Percentiles rank a stretch among this genome's conserved stretches.
Evolutionary conservation across 1,140 invertebrate species (phyloP).

Genomic region (Zaprionus tsacasi): DNA sequence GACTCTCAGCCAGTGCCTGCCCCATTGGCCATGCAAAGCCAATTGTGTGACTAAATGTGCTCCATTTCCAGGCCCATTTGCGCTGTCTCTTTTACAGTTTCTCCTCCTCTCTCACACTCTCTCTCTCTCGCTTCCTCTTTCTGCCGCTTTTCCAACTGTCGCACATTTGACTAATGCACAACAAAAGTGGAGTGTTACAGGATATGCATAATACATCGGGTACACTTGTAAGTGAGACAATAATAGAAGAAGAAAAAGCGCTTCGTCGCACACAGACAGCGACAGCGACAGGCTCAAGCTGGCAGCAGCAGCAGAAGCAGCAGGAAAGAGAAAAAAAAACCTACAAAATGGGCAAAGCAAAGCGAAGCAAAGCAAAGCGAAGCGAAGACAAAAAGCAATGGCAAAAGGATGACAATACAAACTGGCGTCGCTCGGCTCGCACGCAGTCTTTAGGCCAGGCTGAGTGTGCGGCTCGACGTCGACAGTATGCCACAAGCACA

Average conservation of each 20-base stretch:
- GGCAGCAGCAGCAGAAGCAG: neutral
- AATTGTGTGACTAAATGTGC: constrained; percentile 76
- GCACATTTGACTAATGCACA: constrained; percentile 82
- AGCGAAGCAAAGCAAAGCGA: constrained; percentile 49
- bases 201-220: constrained; percentile 82
- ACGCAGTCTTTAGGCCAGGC: constrained; percentile 76
- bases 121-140: neutral
- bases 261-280: constrained; percentile 47
- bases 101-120: neutral
- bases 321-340: constrained; percentile 12
- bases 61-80: constrained; percentile 49
- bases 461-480: constrained; percentile 46
- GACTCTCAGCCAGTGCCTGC: constrained; percentile 40
- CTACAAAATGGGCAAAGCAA: constrained; percentile 8
- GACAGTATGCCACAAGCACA: constrained; percentile 61
- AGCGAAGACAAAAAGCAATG: constrained; percentile 46
- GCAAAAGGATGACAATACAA: constrained; percentile 79
- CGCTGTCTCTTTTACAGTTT: neutral
- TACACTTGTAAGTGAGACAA: constrained; percentile 83
- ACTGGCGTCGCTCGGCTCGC: constrained; percentile 74
- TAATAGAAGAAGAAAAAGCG: constrained; percentile 80
- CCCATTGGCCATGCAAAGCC: constrained; percentile 54
- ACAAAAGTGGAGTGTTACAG: constrained; percentile 83
- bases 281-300: constrained; percentile 18
- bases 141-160: constrained; percentile 70